Evolutionary conservation across 2,888 invertebrate genomes (phyloP), one percentile per base, ranked within the genome.

Genomic region (Phorcus lineatus): DNA sequence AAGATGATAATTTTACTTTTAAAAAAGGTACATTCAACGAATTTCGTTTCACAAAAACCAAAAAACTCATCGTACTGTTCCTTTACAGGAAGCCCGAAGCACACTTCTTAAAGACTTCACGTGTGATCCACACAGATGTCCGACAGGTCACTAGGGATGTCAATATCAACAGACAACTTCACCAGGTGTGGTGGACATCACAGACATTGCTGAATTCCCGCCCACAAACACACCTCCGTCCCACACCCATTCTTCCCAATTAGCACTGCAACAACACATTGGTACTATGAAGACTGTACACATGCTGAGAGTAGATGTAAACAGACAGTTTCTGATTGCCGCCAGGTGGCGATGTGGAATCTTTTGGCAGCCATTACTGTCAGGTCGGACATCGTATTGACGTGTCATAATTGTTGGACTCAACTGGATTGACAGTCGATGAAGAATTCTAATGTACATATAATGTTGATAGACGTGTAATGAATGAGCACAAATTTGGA

Each of bases 121-220:
- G 57, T 57, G 57, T 57, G 22, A 24, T 57, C 57, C n/a, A 24
- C 11, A 19, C 24, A 19, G 57, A 19, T 24, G 22, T 22, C 24
- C n/a, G 7, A 24, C 6, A 3, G 57, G 57, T 57, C 57, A 57
- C 24, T 24, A n/a, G 57, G 47, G 47, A 47, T 13, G 47, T 47
- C 47, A 47, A 13, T 47, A 13, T 47, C 47, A 47, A 47, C 47
- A 47, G 57, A n/a, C n/a, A 40, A n/a, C 36, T 19, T 13, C 36
- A 70, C 28, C 70, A 70, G 70, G 70, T 70, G 70, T 31, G 17
- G 3, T 2, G n/a, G 36, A 70, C 70, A 70, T 70, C 70, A 70
- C 70, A 70, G 70, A 40, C 70, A 70, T 70, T 36, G 70, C 17
- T 70, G 36, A 36, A 40, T 24, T 70, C 17, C 36, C 70, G 19